Evolutionary conservation across 2,113 vertebrate genomes (phyloP).

Genomic region (Corythaixoides concolor): DNA sequence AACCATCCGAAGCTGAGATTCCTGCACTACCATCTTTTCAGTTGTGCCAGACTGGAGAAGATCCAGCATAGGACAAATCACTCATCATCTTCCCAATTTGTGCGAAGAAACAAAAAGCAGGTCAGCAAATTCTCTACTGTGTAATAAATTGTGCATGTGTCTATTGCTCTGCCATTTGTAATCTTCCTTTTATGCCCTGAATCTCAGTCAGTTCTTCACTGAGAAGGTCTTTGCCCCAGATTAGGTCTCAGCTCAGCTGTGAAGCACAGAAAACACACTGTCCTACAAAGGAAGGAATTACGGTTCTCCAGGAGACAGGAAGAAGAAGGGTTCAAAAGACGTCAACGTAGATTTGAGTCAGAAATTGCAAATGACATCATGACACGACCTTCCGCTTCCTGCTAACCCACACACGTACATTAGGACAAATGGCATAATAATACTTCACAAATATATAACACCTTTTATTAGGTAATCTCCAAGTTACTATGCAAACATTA

Average conservation of each 20-base stretch:
- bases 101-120: not conserved
- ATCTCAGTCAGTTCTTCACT: not conserved
- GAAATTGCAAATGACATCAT: constrained; percentile 45
- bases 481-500: constrained; percentile 46
- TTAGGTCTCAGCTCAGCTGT: not conserved
- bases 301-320: constrained; percentile 36
- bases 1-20: not conserved
- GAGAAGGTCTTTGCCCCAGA: not conserved
- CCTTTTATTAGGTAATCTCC: constrained; percentile 51
- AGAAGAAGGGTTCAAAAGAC: constrained; percentile 32
- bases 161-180: not conserved
- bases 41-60: not conserved
- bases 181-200: not conserved
- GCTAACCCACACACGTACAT: constrained; percentile 44
- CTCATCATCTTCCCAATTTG: not conserved
- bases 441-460: not conserved
- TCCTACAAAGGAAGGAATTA: constrained; percentile 43
- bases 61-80: not conserved
- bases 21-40: not conserved
- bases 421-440: constrained; percentile 1
- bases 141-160: not conserved
- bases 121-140: not conserved
- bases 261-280: constrained; percentile 8
- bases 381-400: constrained; percentile 56
- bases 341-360: constrained; percentile 58